Conservation (phyloP, 2,888 invertebrate genomes). For the Lacanobia oleracea region DNA sequence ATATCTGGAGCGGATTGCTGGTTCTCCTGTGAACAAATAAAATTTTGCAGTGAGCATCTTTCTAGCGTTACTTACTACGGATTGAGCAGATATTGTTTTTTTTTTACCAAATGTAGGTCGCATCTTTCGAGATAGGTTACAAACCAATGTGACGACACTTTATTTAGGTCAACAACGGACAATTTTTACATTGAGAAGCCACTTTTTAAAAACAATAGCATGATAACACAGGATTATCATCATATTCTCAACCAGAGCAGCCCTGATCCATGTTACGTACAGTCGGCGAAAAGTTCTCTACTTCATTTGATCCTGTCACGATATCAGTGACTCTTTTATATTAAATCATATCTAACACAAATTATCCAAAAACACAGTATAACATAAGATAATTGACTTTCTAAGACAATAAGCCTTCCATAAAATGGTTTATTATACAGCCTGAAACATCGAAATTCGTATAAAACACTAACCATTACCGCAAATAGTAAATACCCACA, state of each 20-base stretch:
- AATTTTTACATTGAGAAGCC: too few species aligned
- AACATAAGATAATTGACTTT: background rate
- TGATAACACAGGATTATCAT: too few species aligned
- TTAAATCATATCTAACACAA: too few species aligned
- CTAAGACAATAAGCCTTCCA: background rate
- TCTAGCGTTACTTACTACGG: background rate
- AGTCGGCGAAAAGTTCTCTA: too few species aligned
- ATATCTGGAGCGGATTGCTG: conserved; percentile 95
- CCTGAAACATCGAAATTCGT: conserved; percentile 4
- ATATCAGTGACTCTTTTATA: too few species aligned
- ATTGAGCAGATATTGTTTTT: background rate
- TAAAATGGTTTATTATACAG: conserved; percentile 5
- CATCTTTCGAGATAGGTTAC: background rate
- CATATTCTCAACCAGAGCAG: too few species aligned
- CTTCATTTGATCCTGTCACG: too few species aligned
- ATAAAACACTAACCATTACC: conserved; percentile 26
- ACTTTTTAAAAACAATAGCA: too few species aligned
- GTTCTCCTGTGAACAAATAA: conserved; percentile 89
- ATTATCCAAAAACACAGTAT: too few species aligned
- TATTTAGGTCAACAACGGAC: too few species aligned
- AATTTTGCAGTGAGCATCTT: background rate
- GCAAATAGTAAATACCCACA: conserved; percentile 50
- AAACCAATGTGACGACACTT: too few species aligned
- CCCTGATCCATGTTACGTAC: too few species aligned
- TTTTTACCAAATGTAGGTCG: background rate